phyloP scores from a whole-genome alignment of 2,113 vertebrate species.

The Erinaceus europaeus region DNA sequence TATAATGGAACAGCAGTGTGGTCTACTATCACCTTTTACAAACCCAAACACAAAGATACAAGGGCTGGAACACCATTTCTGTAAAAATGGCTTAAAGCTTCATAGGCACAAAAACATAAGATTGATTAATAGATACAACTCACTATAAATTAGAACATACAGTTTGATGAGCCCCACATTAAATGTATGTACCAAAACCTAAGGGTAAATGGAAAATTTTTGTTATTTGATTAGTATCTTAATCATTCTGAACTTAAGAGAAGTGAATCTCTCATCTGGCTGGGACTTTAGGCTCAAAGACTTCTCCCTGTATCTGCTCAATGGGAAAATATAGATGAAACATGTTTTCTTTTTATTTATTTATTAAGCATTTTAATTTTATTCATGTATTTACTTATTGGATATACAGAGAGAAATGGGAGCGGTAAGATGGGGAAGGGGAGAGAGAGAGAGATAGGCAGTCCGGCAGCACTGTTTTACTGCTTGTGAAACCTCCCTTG shows the following conservation, averaged over 20 bases:
- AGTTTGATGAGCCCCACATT: not conserved
- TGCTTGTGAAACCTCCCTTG: no score
- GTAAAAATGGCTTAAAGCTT: not conserved
- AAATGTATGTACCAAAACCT: not conserved
- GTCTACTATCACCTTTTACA: not conserved
- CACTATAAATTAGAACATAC: not conserved
- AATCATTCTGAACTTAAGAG: constrained; percentile 11
- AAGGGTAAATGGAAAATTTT: not conserved
- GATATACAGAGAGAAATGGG: no score
- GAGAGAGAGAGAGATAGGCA: no score
- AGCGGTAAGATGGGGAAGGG: no score
- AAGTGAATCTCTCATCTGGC: not conserved
- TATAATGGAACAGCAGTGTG: not conserved
- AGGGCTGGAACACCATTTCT: not conserved
- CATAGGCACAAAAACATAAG: not conserved
- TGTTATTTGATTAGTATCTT: not conserved
- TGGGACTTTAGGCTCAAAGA: not conserved
- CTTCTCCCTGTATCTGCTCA: not conserved
- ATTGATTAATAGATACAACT: not conserved
- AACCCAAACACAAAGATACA: not conserved
- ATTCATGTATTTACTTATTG: no score
- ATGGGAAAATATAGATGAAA: not conserved
- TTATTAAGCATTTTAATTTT: no score
- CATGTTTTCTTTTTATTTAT: no score
- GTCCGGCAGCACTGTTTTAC: no score